A percentile compares a stretch with the other conserved stretches of the same genome.
Evolutionary conservation across 2,113 vertebrate genomes (phyloP).

Genomic region (Alethe diademata): DNA sequence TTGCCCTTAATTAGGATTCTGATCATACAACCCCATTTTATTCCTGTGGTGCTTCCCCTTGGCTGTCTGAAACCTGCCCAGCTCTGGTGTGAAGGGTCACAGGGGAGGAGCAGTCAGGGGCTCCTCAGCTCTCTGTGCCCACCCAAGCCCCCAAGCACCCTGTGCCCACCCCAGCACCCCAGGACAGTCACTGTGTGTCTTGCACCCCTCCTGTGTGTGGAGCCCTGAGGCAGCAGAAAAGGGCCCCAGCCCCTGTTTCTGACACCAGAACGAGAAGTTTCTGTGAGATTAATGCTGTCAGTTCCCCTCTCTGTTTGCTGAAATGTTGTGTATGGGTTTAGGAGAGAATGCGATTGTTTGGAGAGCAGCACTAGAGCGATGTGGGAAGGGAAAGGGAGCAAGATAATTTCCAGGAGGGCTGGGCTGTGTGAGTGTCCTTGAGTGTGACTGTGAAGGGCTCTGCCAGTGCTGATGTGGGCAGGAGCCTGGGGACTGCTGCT

Average conservation of each 20-base stretch:
- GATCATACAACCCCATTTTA: not conserved
- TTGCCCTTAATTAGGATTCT: conserved; percentile 67
- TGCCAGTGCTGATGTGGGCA: not conserved
- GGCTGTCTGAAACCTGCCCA: conserved; percentile 2
- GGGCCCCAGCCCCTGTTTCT: not conserved
- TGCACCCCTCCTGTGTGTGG: not conserved
- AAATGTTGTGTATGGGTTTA: not conserved
- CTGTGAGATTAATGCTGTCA: rapidly evolving
- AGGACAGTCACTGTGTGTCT: not conserved
- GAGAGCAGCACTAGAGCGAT: rapidly evolving
- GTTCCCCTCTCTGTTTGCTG: rapidly evolving
- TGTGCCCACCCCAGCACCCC: not conserved
- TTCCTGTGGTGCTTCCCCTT: not conserved
- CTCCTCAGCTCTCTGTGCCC: not conserved
- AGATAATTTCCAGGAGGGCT: not conserved
- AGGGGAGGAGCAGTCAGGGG: not conserved
- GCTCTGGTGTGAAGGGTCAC: not conserved
- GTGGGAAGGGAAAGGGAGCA: not conserved
- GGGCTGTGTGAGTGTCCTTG: not conserved
- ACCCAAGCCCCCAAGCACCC: rapidly evolving
- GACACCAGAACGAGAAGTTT: not conserved
- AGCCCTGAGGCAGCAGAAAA: not conserved
- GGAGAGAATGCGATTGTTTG: not conserved
- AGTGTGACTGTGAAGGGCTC: not conserved
- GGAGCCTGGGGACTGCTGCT: not conserved